These are phyloP conservation scores for Drosophila maculinotata DNA, from an alignment of 2,888 invertebrate species.

Conservation along the genomic window DNA sequence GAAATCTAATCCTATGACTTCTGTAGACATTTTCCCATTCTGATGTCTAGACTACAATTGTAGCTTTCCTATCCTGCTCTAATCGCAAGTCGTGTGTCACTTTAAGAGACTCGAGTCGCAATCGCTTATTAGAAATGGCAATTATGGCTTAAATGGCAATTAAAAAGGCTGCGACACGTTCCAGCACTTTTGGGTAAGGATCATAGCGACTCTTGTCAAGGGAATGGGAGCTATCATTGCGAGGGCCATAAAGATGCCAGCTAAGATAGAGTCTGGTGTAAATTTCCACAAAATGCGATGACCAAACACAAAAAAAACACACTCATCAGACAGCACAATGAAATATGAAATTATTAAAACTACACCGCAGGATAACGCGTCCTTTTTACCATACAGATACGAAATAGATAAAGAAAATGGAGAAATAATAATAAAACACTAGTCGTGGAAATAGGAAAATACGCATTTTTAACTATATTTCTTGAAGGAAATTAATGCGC, in stretches of 20 bases:
- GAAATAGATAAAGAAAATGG: constrained; percentile 37
- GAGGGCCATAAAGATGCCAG: constrained; percentile 45
- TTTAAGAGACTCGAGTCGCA: background rate
- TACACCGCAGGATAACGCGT: constrained; percentile 47
- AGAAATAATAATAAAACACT: constrained; percentile 40
- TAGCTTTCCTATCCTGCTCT: constrained; percentile 9
- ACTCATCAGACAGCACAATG: constrained; percentile 20
- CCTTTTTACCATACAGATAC: constrained; percentile 45
- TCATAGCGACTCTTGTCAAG: background rate
- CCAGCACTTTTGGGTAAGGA: constrained; percentile 53
- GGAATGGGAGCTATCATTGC: too few relatives aligned
- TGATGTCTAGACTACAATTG: too few relatives aligned
- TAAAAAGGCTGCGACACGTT: constrained; percentile 69
- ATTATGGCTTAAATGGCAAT: constrained; percentile 73
- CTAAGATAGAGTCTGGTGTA: constrained; percentile 65
- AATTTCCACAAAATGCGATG: constrained; percentile 76
- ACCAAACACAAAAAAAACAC: constrained; percentile 70
- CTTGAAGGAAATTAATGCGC: constrained; percentile 57
- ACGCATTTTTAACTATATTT: constrained; percentile 17
- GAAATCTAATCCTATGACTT: too few relatives aligned
- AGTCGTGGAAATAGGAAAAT: constrained; percentile 24
- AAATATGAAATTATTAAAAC: constrained; percentile 80
- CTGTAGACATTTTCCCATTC: too few relatives aligned
- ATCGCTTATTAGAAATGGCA: too few relatives aligned
- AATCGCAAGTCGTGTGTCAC: background rate